Evolutionary conservation across 2,797 vertebrate genomes (phyloP), one percentile per base, ranked within the genome.

Genomic region (Pseudomugil tenellus): DNA sequence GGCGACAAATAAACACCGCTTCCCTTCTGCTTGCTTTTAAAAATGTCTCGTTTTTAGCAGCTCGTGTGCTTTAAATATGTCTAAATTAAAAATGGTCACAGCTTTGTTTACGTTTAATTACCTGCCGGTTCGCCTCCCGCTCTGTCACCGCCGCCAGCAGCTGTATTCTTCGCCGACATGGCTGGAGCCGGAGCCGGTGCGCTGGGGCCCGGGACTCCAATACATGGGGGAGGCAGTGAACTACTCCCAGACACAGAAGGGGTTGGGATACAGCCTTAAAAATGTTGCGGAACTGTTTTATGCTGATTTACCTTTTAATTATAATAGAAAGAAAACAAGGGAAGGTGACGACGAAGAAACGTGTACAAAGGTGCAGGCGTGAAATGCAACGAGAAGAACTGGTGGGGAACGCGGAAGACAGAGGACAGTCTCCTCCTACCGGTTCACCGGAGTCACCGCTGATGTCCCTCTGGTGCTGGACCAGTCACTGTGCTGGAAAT

Each of bases 81-180:
- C 3, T 10, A 21, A 14, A 31, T 21, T 26, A 1, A 13, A 60
- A 25, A 0, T 4, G 14, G 1, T 10, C 1, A 28, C 41, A 28
- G 1, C 12, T n/a, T 43, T n/a, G 3, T 1, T 2, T n/a, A 1
- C 11, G 58, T 54, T 60, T 11, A 1, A 4, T 82, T 92, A 95
- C 94, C 94, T 92, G 92, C 84, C 74, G 74, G 91, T 72, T 92
- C 90, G 60, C 84, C 88, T 70, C 84, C 77, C 77, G 86, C 57
- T 90, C 87, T 81, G 92, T 94, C 94, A 94, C 89, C 93, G 91
- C 81, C 90, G 83, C 87, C 91, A 79, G 88, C 88, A 85, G 90
- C 85, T 79, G 88, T 74, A 54, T 89, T 87, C 89, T 84, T 88
- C 76, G 83, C 90, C 89, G 94, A 93, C 94, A 95, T 95, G 93